phyloP scores from a whole-genome alignment of 2,797 vertebrate genomes.

The Poeciliopsis paucimaculata region DNA sequence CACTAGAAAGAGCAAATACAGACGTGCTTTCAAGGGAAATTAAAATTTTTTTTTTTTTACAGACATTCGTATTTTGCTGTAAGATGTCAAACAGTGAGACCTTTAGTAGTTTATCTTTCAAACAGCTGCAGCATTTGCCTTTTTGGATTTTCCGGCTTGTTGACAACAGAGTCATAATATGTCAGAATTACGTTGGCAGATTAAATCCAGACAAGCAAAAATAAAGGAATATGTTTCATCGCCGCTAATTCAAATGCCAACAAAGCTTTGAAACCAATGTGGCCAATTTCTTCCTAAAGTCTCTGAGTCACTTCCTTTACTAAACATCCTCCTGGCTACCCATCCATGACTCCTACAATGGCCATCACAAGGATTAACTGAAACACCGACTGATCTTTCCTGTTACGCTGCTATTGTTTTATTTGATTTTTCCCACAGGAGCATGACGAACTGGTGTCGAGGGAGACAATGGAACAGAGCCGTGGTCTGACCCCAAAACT shows the following conservation, averaged over 20 bases:
- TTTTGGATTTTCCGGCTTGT: not conserved
- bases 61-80: not conserved
- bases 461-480: slow-evolving; percentile 70
- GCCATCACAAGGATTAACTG: slow-evolving; percentile 75
- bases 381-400: slow-evolving; percentile 73
- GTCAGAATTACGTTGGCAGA: not conserved
- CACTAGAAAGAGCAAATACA: slow-evolving; percentile 30
- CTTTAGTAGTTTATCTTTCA: not conserved
- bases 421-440: slow-evolving; percentile 79
- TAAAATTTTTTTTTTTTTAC: not conserved
- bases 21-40: slow-evolving; percentile 7
- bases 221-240: not conserved
- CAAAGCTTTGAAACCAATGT: not conserved
- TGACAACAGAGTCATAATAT: not conserved
- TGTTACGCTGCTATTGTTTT: slow-evolving; percentile 76
- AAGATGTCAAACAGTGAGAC: not conserved
- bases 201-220: not conserved
- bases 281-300: slow-evolving; percentile 20
- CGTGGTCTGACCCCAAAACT: slow-evolving; percentile 75
- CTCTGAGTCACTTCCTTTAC: slow-evolving; percentile 71
- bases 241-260: not conserved
- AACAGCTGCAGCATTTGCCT: not conserved
- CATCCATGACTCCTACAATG: slow-evolving; percentile 73
- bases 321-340: slow-evolving; percentile 70
- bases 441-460: slow-evolving; percentile 72